Base-by-base conservation (phyloP, 2,888 invertebrate genomes). In the Cephalotes varians region DNA sequence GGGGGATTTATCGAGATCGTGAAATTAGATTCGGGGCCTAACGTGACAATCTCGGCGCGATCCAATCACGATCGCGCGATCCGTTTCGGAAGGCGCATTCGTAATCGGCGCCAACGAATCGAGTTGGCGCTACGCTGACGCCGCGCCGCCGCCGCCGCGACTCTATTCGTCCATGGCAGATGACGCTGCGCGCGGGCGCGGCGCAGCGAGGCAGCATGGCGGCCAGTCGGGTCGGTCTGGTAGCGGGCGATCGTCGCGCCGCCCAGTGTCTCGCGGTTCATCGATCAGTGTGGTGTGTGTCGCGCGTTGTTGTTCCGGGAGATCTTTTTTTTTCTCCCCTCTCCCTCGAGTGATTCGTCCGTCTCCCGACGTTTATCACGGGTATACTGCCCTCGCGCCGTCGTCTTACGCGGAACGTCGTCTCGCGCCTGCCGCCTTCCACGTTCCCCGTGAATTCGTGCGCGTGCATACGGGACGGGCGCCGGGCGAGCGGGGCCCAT, bases 261-360 rank as follows among this genome's bases (percentile, higher is more conserved):
- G 92, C 91, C 64, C 93, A 94, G 94, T 94, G 91, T 93, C 92
- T 92, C 93, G 91, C 92, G 93, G 91, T 92, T 94, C 93, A 94
- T 94, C 93, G 94, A 94, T 94, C 93, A 93, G 94, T 94, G 93
- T 93, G 91, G 94, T 93, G 93, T 90, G 93, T 92, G 91, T 90
- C 89, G 93, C 91, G 92, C 91, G 92, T 93, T 92, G 93, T 93
- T 93, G 92, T 92, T 92, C 91, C 91, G 81, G 90, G 89, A 88
- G 84, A 87, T 90, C 91, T 91, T 87, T 90, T 92, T 92, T 91
- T 64, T 25, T 44, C 64, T 15, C 44, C 64, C 64, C 25, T 18
- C 64, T 37, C 64, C 18, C 64, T 28, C 44, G 64, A 86, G 90
- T 91, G 92, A 85, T 91, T 88, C 90, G 84, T 91, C 28, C 64